phyloP scores from a whole-genome alignment of 2,113 vertebrate species.

The Callorhinus ursinus region DNA sequence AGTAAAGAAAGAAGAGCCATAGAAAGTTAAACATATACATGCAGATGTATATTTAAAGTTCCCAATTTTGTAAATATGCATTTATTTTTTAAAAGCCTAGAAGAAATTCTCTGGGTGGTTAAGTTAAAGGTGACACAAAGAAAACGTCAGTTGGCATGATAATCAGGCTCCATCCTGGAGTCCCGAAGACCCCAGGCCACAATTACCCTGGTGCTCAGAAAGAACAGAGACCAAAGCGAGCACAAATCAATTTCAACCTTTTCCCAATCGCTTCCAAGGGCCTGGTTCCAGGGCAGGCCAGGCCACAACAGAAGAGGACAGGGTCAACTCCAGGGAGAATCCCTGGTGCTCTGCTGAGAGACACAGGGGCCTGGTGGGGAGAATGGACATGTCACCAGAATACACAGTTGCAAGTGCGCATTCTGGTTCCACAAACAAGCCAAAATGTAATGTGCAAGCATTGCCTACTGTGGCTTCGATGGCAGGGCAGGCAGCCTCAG shows the following conservation, averaged over 20 bases:
- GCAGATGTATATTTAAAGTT: neutral
- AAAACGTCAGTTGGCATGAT: neutral
- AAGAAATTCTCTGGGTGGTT: neutral
- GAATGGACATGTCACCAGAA: accelerated
- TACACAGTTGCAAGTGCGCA: accelerated
- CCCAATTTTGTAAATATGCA: neutral
- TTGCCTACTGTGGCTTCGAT: accelerated
- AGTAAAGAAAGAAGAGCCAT: neutral
- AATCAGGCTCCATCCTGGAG: neutral
- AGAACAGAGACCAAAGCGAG: neutral
- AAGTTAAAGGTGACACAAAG: neutral
- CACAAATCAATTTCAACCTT: neutral
- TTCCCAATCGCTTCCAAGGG: neutral
- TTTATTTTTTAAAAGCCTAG: neutral
- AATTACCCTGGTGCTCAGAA: neutral
- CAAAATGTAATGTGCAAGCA: accelerated
- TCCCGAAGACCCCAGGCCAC: neutral
- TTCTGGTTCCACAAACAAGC: neutral
- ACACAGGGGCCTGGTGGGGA: neutral
- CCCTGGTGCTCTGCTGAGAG: neutral
- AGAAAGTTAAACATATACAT: neutral
- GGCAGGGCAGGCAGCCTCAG: neutral
- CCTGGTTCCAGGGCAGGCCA: neutral
- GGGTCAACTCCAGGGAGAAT: accelerated
- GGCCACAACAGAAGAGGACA: neutral